Conservation (phyloP, 1,140 invertebrate species). For the Orius laevigatus region DNA sequence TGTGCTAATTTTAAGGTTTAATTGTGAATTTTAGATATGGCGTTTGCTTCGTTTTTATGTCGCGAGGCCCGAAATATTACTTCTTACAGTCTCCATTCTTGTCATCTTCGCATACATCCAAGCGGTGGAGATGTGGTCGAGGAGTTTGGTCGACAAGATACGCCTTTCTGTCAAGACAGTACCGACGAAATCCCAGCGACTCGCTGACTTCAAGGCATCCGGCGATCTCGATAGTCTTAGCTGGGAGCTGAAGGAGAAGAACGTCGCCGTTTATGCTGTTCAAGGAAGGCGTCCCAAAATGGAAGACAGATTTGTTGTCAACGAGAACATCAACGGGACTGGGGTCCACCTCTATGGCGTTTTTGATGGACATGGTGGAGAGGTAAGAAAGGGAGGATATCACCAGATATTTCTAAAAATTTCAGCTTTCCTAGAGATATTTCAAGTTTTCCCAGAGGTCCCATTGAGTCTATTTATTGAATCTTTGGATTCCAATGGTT, state of each 20-base stretch:
- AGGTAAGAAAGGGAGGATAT: slow-evolving; percentile 42
- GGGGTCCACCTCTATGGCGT: slow-evolving; percentile 75
- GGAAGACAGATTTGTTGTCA: slow-evolving; percentile 81
- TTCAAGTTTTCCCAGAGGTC: not conserved
- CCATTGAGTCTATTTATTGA: not conserved
- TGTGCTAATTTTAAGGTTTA: too few species aligned
- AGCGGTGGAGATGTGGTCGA: slow-evolving; percentile 60
- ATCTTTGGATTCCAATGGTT: not conserved
- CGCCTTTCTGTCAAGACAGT: slow-evolving; percentile 40
- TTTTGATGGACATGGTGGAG: slow-evolving; percentile 89
- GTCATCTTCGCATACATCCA: slow-evolving; percentile 58
- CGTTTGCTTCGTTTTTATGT: slow-evolving; percentile 52
- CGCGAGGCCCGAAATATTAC: slow-evolving; percentile 53
- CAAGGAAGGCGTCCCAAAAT: slow-evolving; percentile 76
- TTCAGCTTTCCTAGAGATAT: too few species aligned
- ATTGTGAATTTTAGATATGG: slow-evolving; percentile 34
- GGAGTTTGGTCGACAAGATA: slow-evolving; percentile 50
- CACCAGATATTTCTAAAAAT: too few species aligned
- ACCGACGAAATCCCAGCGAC: slow-evolving; percentile 26
- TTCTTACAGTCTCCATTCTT: slow-evolving; percentile 46
- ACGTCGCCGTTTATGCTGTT: slow-evolving; percentile 71
- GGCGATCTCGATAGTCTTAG: slow-evolving; percentile 33
- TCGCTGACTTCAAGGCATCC: slow-evolving; percentile 25
- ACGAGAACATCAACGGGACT: slow-evolving; percentile 54
- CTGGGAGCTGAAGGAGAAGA: slow-evolving; percentile 58